Conservation (phyloP, 2,888 invertebrate genomes). For the Harpalus rubripes region DNA sequence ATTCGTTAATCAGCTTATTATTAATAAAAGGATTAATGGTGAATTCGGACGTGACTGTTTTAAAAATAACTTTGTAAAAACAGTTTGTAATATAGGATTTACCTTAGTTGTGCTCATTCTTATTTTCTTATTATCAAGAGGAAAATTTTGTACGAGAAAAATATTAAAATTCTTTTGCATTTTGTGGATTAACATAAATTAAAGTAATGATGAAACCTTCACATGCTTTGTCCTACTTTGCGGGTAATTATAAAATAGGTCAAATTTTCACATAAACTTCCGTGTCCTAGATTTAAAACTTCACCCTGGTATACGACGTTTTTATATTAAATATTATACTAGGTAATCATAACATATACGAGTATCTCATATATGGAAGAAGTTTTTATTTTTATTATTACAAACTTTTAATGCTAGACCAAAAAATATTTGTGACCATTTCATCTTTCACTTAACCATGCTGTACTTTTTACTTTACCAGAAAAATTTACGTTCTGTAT, state of each 20-base stretch:
- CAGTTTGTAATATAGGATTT: too few relatives aligned
- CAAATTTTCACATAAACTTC: constrained; percentile 22
- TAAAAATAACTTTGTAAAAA: too few relatives aligned
- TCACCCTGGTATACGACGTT: neutral
- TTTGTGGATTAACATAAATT: constrained; percentile 4
- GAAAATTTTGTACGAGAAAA: neutral
- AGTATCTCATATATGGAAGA: neutral
- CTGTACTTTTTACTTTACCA: too few relatives aligned
- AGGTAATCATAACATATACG: neutral
- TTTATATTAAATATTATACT: neutral
- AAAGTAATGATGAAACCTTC: neutral
- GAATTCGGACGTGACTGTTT: too few relatives aligned
- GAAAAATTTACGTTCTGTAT: neutral
- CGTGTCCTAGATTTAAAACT: constrained; percentile 7
- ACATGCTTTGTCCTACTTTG: neutral
- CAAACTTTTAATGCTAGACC: neutral
- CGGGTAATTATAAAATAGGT: constrained; percentile 34
- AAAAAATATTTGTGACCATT: neutral
- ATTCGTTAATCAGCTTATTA: too few relatives aligned
- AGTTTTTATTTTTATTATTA: neutral
- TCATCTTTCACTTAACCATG: too few relatives aligned
- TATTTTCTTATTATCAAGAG: neutral
- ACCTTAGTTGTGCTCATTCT: too few relatives aligned
- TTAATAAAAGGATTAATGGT: too few relatives aligned
- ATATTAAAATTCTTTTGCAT: neutral